These are phyloP conservation scores for Rhinatrema bivittatum DNA, from an alignment of 2,797 vertebrate species.

Conservation along the genomic window DNA sequence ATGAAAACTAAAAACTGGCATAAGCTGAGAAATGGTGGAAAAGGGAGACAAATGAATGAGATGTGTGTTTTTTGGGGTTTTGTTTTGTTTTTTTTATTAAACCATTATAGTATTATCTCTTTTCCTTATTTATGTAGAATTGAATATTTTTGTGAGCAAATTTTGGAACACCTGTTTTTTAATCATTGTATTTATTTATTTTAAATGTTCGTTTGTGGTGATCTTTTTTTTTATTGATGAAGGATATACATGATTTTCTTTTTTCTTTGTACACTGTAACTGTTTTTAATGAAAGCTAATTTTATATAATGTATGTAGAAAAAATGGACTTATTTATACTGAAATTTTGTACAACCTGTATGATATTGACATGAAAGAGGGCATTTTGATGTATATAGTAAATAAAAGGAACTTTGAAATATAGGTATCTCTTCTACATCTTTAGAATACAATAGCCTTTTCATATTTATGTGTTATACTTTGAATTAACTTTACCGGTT, in stretches of 20 bases:
- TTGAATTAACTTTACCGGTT: background rate
- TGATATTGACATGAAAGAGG: conserved; percentile 42
- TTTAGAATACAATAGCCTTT: conserved; percentile 17
- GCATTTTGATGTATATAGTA: conserved; percentile 47
- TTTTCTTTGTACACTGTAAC: conserved; percentile 33
- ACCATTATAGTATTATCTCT: conserved; percentile 39
- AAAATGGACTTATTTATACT: conserved; percentile 55
- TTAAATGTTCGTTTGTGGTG: conserved; percentile 26
- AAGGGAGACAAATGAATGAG: conserved; percentile 11
- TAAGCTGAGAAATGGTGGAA: conserved; percentile 30
- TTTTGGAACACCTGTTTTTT: conserved; percentile 27
- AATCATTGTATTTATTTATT: conserved; percentile 50
- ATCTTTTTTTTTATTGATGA: conserved; percentile 50
- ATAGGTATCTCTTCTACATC: conserved; percentile 31
- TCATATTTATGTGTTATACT: background rate
- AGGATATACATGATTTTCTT: conserved; percentile 50
- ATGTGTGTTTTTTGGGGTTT: background rate
- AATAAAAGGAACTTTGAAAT: conserved; percentile 61
- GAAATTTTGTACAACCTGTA: conserved; percentile 56
- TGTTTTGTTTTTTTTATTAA: conserved; percentile 11
- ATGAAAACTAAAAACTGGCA: conserved; percentile 33
- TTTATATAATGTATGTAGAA: conserved; percentile 55
- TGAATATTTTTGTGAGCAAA: conserved; percentile 33
- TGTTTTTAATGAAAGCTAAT: conserved; percentile 50
- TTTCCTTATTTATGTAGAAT: conserved; percentile 42